Evolutionary conservation across 1,140 invertebrate genomes (phyloP), one percentile per base, ranked within the genome.

Genomic region (Philaenus spumarius): DNA sequence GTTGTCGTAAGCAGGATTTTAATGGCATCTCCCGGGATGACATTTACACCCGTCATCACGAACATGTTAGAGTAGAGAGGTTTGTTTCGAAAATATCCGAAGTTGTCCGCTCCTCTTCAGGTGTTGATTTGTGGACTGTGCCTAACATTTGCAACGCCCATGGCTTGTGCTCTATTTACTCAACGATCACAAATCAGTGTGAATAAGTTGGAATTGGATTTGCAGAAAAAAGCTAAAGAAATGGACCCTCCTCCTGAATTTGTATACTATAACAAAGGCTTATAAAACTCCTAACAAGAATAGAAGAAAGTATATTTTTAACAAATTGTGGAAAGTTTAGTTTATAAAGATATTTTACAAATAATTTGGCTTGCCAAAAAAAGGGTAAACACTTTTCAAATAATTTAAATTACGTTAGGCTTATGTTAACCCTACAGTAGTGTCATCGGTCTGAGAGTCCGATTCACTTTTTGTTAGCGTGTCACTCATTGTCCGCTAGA

Each of bases 11-110:
- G 87, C 1, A 80, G 95, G 64, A 91, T 97, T 60, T 72, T 82
- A 6, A 98, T 98, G 95, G 93, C 89, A 34, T 86, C 89, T 5
- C 91, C 92, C 0, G 89, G 90, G 42, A 95, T 95, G 92, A 69
- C 81, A 5, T 19, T 86, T 17, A 80, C 84, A 1, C 87, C 87
- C 0, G 59, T 90, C 7, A 63, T 87, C 6, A 85, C 89, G 78
- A 79, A 85, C 55, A 72, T 70, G 4, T 65, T 90, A 53, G 85
- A 89, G 58, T 76, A 77, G 53, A 75, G 72, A 50, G 77, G 80
- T 6, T 71, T 78, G 11, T 72, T 79, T 1, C 70, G 67, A 26
- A 75, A 73, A 20, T 76, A 74, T 50, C 80, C 79, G 42, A 82
- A 81, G 77, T 69, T 79, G 0, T 76, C 74, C 24, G 75, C 78